Evolutionary conservation across 1,140 invertebrate genomes (phyloP).

Genomic region (Bilobella aurantiaca): DNA sequence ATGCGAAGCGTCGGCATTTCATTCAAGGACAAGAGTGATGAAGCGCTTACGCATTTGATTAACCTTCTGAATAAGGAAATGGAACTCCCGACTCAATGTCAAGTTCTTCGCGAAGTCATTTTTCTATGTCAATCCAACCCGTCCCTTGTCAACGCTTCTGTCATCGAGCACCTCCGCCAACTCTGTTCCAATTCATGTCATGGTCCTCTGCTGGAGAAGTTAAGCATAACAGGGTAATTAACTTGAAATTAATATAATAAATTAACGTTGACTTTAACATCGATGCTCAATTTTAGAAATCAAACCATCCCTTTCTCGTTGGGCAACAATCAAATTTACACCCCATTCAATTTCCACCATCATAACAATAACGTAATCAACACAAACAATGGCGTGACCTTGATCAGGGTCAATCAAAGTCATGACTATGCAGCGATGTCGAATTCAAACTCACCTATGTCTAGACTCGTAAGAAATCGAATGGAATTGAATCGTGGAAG

Average conservation of each 20-base stretch:
- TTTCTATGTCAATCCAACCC: not conserved
- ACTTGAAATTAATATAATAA: not conserved
- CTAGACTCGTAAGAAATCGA: not conserved
- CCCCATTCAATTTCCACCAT: no score
- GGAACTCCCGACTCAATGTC: not conserved
- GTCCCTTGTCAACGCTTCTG: not conserved
- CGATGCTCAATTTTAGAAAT: no score
- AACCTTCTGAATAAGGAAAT: constrained; percentile 24
- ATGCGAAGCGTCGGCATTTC: not conserved
- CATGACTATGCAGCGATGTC: not conserved
- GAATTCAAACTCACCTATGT: not conserved
- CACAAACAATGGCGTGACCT: constrained; percentile 1
- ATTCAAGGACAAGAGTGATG: not conserved
- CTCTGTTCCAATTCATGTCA: constrained; percentile 6
- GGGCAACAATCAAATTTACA: no score
- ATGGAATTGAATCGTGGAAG: not conserved
- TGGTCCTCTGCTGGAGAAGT: not conserved
- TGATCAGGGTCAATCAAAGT: constrained; percentile 8
- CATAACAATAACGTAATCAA: no score
- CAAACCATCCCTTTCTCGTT: no score
- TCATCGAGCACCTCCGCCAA: not conserved
- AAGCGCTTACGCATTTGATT: constrained; percentile 2
- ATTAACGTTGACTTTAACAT: no score
- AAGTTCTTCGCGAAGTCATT: not conserved
- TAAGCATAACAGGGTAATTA: constrained; percentile 12